Evolutionary conservation across 2,797 vertebrate species (phyloP), one percentile per base, ranked within the genome.

Genomic region (Hypotaenidia okinawae): DNA sequence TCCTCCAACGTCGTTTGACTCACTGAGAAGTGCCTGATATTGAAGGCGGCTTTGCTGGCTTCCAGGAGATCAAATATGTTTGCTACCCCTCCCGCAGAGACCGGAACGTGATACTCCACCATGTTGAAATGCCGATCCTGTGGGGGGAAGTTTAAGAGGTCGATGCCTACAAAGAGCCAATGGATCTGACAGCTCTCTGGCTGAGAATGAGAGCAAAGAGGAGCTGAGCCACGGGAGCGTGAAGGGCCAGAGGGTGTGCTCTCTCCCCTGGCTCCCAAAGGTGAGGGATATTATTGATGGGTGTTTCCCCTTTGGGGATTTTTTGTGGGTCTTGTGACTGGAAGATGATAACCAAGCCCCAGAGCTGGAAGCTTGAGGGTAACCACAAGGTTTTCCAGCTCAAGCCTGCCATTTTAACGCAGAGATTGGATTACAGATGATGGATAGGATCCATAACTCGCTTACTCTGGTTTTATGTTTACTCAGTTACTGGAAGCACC

Each of bases 1-100:
- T 99, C 99, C 97, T 99, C 99, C 96, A 99, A 96, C 7, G 99
- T 99, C 39, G 99, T 99, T 97, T 99, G 99, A 97, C 99, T 99
- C 97, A 99, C 99, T 58, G 99, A 99, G 97, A 99, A 99, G 97
- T 99, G 99, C 94, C 99, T 99, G 98, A 99, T 99, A 96, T 98
- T 98, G 97, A 99, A 98, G 75, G 97, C 79, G 79, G 97, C 94
- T 97, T 99, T 99, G 97, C 98, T 99, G 93, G 98, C 96, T 98
- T 99, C 99, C 87, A 99, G 97, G 93, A 99, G 98, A 97, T 99
- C 97, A 90, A 99, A 99, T 98, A 99, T 99, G 95, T 99, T 99
- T 17, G 99, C 99, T 61, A 99, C 99, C 16, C 99, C 99, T 96
- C 99, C 99, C 32, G 99, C 98, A 51, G 99, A 99, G 75, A 99